Evolutionary conservation across 2,888 invertebrate genomes (phyloP).

Genomic region (Bombyx huttoni): DNA sequence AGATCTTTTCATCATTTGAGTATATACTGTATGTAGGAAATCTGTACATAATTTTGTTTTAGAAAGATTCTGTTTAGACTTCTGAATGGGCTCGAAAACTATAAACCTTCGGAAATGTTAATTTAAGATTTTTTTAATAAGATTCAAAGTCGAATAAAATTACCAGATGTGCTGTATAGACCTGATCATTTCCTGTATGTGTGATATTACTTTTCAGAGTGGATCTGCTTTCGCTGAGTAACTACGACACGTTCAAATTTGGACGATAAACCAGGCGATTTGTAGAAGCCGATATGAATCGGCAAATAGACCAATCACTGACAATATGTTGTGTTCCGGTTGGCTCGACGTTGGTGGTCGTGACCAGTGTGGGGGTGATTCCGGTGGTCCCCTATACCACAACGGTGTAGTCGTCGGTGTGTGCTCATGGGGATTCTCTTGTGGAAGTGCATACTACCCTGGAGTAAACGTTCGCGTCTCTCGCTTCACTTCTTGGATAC

Average conservation of each 20-base stretch:
- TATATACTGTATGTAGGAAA: too few species aligned
- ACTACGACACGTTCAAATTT: constrained; percentile 25
- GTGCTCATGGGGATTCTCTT: constrained; percentile 23
- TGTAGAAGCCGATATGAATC: constrained; percentile 19
- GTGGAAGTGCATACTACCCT: constrained; percentile 17
- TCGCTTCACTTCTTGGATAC: too few species aligned
- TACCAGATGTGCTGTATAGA: too few species aligned
- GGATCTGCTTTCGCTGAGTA: constrained; percentile 18
- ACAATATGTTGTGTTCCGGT: constrained; percentile 30
- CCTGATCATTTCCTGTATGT: too few species aligned
- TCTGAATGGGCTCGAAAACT: too few species aligned
- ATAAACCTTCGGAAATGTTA: too few species aligned
- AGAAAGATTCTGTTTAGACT: too few species aligned
- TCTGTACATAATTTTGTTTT: too few species aligned
- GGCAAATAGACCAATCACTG: constrained; percentile 15
- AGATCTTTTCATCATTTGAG: too few species aligned
- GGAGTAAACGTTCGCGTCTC: constrained; percentile 27
- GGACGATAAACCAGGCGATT: constrained; percentile 20
- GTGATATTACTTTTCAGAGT: constrained; percentile 6
- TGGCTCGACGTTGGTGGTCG: constrained; percentile 33
- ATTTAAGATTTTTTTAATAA: too few species aligned
- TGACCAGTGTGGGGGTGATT: constrained; percentile 31
- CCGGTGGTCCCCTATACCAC: constrained; percentile 27
- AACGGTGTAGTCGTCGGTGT: constrained; percentile 24
- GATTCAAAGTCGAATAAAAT: too few species aligned